Conservation (phyloP, 2,113 vertebrate species). For the Narcine bancroftii region DNA sequence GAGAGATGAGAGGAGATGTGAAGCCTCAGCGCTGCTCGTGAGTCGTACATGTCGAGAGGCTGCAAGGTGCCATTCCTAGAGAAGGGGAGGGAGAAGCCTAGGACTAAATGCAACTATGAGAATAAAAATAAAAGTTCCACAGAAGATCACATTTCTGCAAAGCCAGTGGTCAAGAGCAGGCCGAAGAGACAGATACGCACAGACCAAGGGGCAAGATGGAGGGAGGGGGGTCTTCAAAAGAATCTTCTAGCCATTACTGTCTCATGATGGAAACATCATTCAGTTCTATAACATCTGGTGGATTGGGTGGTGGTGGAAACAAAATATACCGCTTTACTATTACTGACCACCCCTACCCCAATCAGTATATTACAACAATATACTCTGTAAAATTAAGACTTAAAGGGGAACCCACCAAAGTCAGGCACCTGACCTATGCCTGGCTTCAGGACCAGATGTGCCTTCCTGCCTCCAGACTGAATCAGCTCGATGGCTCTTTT, state of each 20-base stretch:
- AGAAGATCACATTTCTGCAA: slow-evolving; percentile 39
- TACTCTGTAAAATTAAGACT: slow-evolving; percentile 19
- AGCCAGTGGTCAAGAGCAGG: slow-evolving; percentile 4
- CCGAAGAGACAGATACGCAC: slow-evolving; percentile 10
- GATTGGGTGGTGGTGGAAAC: background rate
- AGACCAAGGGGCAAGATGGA: background rate
- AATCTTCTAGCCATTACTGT: background rate
- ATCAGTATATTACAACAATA: background rate
- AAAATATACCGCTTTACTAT: background rate
- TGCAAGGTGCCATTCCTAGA: slow-evolving; percentile 96
- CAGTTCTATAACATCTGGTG: background rate
- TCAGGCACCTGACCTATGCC: slow-evolving; percentile 89
- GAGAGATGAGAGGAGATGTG: slow-evolving; percentile 95
- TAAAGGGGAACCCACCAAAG: slow-evolving; percentile 65
- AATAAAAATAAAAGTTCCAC: slow-evolving; percentile 53
- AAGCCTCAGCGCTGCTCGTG: slow-evolving; percentile 98
- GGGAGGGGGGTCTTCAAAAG: background rate
- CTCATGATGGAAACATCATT: background rate
- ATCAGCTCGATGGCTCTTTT: slow-evolving; percentile 95
- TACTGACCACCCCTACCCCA: background rate
- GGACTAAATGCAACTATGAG: slow-evolving; percentile 58
- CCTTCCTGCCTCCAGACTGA: slow-evolving; percentile 86
- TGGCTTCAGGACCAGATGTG: slow-evolving; percentile 80
- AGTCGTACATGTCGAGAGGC: slow-evolving; percentile 98
- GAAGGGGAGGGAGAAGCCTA: slow-evolving; percentile 75